Evolutionary conservation across 1,140 invertebrate genomes (phyloP), one percentile per base, ranked within the genome.

Genomic region (Drosophila subpulchrella): DNA sequence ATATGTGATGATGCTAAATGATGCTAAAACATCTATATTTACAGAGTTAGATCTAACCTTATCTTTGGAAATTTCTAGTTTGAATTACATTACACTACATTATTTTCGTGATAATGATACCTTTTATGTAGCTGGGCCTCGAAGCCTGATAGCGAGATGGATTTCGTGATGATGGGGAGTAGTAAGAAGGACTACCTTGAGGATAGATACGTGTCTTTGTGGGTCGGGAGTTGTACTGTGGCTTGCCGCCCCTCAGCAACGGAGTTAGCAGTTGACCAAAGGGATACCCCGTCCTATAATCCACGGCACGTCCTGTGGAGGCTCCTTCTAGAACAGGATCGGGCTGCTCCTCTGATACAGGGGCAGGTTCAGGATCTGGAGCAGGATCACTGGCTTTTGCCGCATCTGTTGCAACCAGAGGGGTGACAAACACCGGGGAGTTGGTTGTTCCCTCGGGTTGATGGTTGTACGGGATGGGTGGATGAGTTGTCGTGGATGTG

Each of bases 301-400:
- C 91, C 2, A 91, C 81, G 6, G 91, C 91, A 0, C 91, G 91
- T n/a, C 91, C 91, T 13, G 91, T 92, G 20, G 91, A 83, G 0
- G 80, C 73, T 17, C 63, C 71, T 48, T 81, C 78, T 7, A 66
- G 24, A 24, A 68, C 30, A 2, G 32, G 44, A n/a, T 38, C 42
- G 0, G 78, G 36, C 1, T 62, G 32, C 7, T 71, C 60, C 34
- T 76, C 72, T 3, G 50, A 53, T 5, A 61, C 27, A 13, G 27
- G 13, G 36, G 27, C 6, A 36, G 42, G 47, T 4, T n/a, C 27
- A 8, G 47, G 0, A 12, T 32, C 46, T n/a, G 36, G 27, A 12
- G 13, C 34, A 17, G 61, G 32, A 36, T 59, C 20, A 24, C 38
- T 30, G 6, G 11, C 4, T 15, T 51, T 41, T 11, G 53, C 53